phyloP scores from a whole-genome alignment of 1,140 invertebrate genomes.

The Harlomillsia oculata region DNA sequence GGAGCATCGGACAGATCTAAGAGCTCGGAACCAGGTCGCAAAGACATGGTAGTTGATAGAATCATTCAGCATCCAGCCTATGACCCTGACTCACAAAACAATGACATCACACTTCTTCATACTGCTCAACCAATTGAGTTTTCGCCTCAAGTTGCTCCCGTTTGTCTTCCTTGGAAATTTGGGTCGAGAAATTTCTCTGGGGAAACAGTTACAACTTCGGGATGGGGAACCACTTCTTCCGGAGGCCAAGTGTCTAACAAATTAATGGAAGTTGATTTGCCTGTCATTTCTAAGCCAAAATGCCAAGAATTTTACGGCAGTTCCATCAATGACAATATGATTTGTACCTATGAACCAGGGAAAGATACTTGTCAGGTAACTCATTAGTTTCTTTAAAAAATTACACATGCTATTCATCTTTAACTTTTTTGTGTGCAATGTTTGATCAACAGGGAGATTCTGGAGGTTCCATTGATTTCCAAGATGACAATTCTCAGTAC shows the following conservation, averaged over 20 bases:
- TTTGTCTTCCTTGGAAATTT: conserved; percentile 21
- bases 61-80: conserved; percentile 26
- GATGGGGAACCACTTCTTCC: conserved; percentile 9
- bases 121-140: conserved; percentile 50
- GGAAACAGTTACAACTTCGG: neutral
- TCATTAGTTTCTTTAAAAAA: neutral
- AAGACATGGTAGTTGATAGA: conserved; percentile 11
- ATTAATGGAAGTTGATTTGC: conserved; percentile 50
- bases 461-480: conserved; percentile 55
- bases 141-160: conserved; percentile 22
- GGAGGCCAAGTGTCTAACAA: conserved; percentile 47
- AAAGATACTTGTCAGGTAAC: conserved; percentile 18
- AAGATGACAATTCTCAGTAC: conserved; percentile 38
- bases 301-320: conserved; percentile 41
- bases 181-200: conserved; percentile 8
- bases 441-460: conserved; percentile 50
- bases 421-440: neutral
- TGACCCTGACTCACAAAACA: conserved; percentile 11
- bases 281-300: conserved; percentile 46
- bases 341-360: conserved; percentile 53
- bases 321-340: conserved; percentile 45
- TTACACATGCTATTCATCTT: neutral
- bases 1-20: conserved; percentile 25
- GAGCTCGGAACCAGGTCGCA: neutral
- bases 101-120: conserved; percentile 37